A percentile compares a stretch with the other conserved stretches of the same genome.
Evolutionary conservation across 2,888 invertebrate genomes (phyloP).

Genomic region (Rhynchonema sp.): DNA sequence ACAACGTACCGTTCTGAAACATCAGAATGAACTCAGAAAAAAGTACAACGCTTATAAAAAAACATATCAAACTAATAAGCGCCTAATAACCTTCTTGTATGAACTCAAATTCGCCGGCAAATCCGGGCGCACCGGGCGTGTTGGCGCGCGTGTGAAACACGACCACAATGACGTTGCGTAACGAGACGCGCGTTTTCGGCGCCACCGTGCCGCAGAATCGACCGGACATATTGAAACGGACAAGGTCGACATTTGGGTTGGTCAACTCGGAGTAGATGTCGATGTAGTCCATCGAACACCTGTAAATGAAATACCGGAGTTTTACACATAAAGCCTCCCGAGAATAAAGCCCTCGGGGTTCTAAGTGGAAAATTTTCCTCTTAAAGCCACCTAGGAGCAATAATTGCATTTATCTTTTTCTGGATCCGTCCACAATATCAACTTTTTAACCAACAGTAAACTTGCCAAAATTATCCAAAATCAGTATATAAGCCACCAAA

Average conservation of each 20-base stretch:
- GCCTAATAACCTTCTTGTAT: slow-evolving; percentile 29
- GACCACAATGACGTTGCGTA: slow-evolving; percentile 31
- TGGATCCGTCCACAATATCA: no score
- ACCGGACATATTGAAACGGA: slow-evolving; percentile 28
- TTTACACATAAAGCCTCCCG: background rate
- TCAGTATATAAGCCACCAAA: no score
- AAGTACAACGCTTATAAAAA: no score
- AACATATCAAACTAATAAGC: no score
- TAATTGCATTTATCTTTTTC: no score
- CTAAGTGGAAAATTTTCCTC: no score
- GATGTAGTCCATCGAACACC: slow-evolving; percentile 33
- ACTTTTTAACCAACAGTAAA: no score
- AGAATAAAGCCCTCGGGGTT: background rate
- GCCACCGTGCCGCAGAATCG: slow-evolving; percentile 34
- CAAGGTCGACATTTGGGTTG: slow-evolving; percentile 26
- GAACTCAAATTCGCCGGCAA: slow-evolving; percentile 31
- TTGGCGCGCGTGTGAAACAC: slow-evolving; percentile 32
- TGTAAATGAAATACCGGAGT: background rate
- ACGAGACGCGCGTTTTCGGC: slow-evolving; percentile 27
- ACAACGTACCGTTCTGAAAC: no score
- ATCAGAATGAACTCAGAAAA: no score
- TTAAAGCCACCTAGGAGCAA: no score
- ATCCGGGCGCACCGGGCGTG: slow-evolving; percentile 18
- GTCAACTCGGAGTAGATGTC: slow-evolving; percentile 33
- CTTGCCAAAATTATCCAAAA: no score